phyloP scores from a whole-genome alignment of 2,888 invertebrate species.

The Eledona agricola region DNA sequence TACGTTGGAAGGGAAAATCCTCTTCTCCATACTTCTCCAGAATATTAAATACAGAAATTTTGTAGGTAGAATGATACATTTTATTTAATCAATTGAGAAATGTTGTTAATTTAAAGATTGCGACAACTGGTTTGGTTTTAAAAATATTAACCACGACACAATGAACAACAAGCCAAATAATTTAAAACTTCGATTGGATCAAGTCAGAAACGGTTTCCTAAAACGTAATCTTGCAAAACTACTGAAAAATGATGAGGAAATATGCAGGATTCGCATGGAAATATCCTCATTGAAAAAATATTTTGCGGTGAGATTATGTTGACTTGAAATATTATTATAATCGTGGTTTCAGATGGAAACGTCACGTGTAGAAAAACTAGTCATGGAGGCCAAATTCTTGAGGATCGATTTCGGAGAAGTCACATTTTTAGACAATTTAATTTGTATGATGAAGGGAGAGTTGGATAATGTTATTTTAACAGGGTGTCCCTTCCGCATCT shows the following conservation, averaged over 20 bases:
- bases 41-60: too few species aligned
- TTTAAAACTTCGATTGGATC: too few species aligned
- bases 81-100: too few species aligned
- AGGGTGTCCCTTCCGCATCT: conserved; percentile 51
- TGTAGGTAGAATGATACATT: too few species aligned
- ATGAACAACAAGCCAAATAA: too few species aligned
- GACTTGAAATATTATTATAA: conserved; percentile 3
- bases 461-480: conserved; percentile 56
- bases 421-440: conserved; percentile 67
- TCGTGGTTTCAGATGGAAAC: conserved; percentile 54
- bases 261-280: conserved; percentile 43
- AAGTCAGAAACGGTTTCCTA: neutral
- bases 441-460: conserved; percentile 66
- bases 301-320: conserved; percentile 47
- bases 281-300: conserved; percentile 45
- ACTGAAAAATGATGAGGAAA: too few species aligned
- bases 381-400: conserved; percentile 64
- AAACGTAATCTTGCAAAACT: conserved; percentile 2
- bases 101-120: too few species aligned
- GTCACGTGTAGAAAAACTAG: conserved; percentile 50
- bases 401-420: conserved; percentile 64
- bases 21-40: too few species aligned
- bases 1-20: too few species aligned
- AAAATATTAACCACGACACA: too few species aligned
- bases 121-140: too few species aligned